Conservation (phyloP, 2,797 vertebrate genomes). For the Cyprinodon diabolis region DNA sequence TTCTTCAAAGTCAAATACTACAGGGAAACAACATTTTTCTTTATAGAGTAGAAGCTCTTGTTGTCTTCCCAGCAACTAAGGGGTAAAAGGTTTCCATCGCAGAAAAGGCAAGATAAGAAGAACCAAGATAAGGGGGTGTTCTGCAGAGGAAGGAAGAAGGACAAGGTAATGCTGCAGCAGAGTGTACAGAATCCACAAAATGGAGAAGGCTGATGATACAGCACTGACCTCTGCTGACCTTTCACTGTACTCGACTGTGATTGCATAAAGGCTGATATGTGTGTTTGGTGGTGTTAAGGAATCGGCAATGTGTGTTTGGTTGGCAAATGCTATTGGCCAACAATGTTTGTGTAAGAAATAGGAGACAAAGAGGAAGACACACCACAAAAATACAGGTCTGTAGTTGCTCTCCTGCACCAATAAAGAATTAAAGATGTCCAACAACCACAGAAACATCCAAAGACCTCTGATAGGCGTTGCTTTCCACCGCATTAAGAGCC, state of each 20-base stretch:
- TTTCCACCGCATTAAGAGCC: background rate
- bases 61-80: constrained; percentile 7
- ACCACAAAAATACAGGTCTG: too few species aligned
- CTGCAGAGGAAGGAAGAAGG: background rate
- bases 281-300: background rate
- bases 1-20: too few species aligned
- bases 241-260: constrained; percentile 54
- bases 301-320: too few species aligned
- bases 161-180: constrained; percentile 8
- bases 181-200: constrained; percentile 44
- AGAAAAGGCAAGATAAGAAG: constrained; percentile 11
- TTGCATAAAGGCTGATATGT: constrained; percentile 50
- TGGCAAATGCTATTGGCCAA: too few species aligned
- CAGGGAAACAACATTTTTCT: too few species aligned
- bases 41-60: background rate
- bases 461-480: background rate
- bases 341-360: constrained; percentile 20
- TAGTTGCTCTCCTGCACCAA: background rate
- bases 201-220: constrained; percentile 40
- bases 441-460: too few species aligned
- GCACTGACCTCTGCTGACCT: constrained; percentile 30
- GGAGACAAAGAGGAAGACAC: constrained; percentile 7
- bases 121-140: background rate
- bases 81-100: background rate
- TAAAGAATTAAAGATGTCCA: too few species aligned